phyloP scores from a whole-genome alignment of 2,113 vertebrate genomes.

The Macroglossus sobrinus region DNA sequence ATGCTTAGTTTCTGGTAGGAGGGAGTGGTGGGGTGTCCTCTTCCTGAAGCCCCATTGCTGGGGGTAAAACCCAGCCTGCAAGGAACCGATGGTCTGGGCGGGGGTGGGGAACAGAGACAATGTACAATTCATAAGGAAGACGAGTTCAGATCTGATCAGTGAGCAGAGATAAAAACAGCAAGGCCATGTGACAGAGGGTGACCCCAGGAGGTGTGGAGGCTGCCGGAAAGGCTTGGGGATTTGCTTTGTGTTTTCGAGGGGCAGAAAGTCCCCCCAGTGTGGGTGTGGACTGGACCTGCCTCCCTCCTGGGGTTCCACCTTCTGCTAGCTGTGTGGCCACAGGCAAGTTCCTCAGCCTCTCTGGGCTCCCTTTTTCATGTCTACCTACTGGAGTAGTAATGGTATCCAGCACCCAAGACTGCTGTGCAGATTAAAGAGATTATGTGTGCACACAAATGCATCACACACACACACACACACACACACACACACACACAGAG shows the following conservation, averaged over 20 bases:
- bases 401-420: not conserved
- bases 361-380: not conserved
- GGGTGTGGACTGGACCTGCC: too few species aligned
- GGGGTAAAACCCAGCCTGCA: fast-evolving
- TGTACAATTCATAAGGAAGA: fast-evolving
- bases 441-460: fast-evolving
- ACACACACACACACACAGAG: fast-evolving
- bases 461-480: fast-evolving
- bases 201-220: fast-evolving
- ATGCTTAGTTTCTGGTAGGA: not conserved
- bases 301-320: not conserved
- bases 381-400: fast-evolving
- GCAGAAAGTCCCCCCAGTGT: not conserved
- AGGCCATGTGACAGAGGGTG: fast-evolving
- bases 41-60: not conserved
- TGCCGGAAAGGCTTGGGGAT: not conserved
- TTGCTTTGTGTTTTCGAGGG: not conserved
- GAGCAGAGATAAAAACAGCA: not conserved
- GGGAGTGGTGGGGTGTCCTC: not conserved
- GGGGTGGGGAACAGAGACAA: not conserved
- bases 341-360: not conserved
- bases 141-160: fast-evolving
- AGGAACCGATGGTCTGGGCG: fast-evolving
- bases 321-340: not conserved
- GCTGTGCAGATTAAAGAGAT: not conserved